These are phyloP conservation scores for Camponotus vicinus DNA, from an alignment of 1,140 invertebrate species.

Conservation along the genomic window DNA sequence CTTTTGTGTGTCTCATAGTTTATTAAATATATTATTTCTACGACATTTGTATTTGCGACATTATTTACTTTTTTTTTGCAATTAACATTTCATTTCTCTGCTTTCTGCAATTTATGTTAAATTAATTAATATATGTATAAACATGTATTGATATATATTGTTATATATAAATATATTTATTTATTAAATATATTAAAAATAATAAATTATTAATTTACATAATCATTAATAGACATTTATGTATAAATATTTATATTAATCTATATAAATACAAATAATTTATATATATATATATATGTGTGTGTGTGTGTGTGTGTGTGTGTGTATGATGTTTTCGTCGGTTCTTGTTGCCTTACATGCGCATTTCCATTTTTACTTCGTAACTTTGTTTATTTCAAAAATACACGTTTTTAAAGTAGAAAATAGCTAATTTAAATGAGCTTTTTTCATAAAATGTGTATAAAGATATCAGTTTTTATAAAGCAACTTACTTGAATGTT, in stretches of 20 bases:
- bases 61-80: not conserved
- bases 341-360: slow-evolving; percentile 7
- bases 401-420: slow-evolving; percentile 16
- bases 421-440: not conserved
- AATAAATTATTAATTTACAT: not conserved
- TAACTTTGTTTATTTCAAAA: slow-evolving; percentile 4
- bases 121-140: not conserved
- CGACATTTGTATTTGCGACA: not conserved
- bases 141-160: not conserved
- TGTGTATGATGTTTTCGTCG: slow-evolving; percentile 1
- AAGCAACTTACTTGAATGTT: not conserved
- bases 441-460: too few species aligned
- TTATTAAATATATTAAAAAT: not conserved
- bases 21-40: not conserved
- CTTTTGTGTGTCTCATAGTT: not conserved
- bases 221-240: not conserved
- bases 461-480: not conserved
- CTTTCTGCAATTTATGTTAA: not conserved
- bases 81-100: not conserved
- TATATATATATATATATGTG: too few species aligned
- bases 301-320: too few species aligned
- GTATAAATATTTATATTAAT: too few species aligned
- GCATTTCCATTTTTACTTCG: not conserved
- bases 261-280: too few species aligned
- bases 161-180: not conserved